phyloP scores from a whole-genome alignment of 2,113 vertebrate species.

The Scomber colias region DNA sequence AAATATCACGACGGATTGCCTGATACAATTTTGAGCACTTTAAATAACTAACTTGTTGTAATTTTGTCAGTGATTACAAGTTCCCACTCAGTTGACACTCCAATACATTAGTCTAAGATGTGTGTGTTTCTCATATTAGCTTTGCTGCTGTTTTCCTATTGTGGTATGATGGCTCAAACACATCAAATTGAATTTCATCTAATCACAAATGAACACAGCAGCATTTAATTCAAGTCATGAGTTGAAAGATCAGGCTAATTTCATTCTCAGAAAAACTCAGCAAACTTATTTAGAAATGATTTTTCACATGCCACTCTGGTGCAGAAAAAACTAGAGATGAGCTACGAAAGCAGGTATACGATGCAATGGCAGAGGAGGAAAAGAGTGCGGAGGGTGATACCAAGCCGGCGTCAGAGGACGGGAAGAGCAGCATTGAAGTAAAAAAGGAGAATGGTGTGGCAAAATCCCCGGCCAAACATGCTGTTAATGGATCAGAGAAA shows the following conservation, averaged over 20 bases:
- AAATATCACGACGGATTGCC: accelerated
- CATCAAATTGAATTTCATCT: too few relatives aligned
- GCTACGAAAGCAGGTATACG: slow-evolving; percentile 96
- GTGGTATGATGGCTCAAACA: too few relatives aligned
- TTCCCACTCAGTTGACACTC: too few relatives aligned
- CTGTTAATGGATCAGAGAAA: not conserved
- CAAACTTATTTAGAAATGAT: not conserved
- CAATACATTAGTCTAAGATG: too few relatives aligned
- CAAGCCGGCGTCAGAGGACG: slow-evolving; percentile 14
- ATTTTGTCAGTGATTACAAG: too few relatives aligned
- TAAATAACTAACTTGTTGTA: too few relatives aligned
- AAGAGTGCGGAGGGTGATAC: slow-evolving; percentile 35
- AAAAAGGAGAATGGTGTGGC: slow-evolving; percentile 19
- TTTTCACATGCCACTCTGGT: slow-evolving; percentile 57
- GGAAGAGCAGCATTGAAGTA: not conserved
- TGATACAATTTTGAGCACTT: too few relatives aligned
- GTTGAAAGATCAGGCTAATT: not conserved
- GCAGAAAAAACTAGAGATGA: slow-evolving; percentile 95
- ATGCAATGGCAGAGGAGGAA: slow-evolving; percentile 92
- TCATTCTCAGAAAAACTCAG: not conserved
- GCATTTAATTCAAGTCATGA: not conserved
- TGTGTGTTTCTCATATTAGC: too few relatives aligned
- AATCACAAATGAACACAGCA: too few relatives aligned
- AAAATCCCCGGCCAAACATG: not conserved
- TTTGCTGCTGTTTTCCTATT: too few relatives aligned